A percentile compares a stretch with the other conserved stretches of the same genome.
Evolutionary conservation across 2,797 vertebrate genomes (phyloP).

Genomic region (Salarias fasciatus): DNA sequence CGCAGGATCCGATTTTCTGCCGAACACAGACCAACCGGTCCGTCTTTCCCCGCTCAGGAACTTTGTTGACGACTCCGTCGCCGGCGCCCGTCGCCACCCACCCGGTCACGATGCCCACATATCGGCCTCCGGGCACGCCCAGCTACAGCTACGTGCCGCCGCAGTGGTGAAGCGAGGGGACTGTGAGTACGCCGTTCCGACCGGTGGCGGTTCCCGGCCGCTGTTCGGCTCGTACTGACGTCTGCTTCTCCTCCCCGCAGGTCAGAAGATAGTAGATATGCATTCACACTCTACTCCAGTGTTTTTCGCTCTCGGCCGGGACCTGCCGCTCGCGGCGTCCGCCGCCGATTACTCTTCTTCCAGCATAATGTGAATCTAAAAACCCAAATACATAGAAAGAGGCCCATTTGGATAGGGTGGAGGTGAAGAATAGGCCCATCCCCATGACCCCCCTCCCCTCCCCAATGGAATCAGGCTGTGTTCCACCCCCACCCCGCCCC

Average conservation of each 20-base stretch:
- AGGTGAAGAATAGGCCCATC: constrained; percentile 72
- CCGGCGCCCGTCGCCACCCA: constrained; percentile 92
- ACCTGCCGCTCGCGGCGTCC: constrained; percentile 85
- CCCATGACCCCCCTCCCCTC: constrained; percentile 37
- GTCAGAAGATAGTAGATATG: constrained; percentile 92
- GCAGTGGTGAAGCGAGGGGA: constrained; percentile 93
- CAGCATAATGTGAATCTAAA: constrained; percentile 85
- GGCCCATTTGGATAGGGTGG: constrained; percentile 57
- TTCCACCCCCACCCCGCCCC: constrained; percentile 23
- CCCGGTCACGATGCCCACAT: constrained; percentile 93
- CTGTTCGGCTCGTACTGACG: neutral
- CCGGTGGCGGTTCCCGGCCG: too few species aligned
- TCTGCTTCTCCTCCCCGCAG: constrained; percentile 69
- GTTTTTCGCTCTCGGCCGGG: constrained; percentile 91
- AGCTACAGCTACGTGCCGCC: constrained; percentile 98
- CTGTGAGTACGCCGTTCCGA: constrained; percentile 83
- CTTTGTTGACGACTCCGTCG: constrained; percentile 96
- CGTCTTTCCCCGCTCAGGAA: constrained; percentile 79
- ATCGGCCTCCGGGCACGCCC: constrained; percentile 93
- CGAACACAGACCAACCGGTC: too few species aligned
- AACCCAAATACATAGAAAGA: constrained; percentile 72
- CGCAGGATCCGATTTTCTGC: too few species aligned
- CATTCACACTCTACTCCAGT: constrained; percentile 91
- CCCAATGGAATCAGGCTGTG: neutral
- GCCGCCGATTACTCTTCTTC: constrained; percentile 89